Percentiles rank a stretch among this genome's conserved stretches.
These are phyloP conservation scores for Diabrotica virgifera DNA, from an alignment of 1,140 invertebrate genomes.

Conservation along the genomic window DNA sequence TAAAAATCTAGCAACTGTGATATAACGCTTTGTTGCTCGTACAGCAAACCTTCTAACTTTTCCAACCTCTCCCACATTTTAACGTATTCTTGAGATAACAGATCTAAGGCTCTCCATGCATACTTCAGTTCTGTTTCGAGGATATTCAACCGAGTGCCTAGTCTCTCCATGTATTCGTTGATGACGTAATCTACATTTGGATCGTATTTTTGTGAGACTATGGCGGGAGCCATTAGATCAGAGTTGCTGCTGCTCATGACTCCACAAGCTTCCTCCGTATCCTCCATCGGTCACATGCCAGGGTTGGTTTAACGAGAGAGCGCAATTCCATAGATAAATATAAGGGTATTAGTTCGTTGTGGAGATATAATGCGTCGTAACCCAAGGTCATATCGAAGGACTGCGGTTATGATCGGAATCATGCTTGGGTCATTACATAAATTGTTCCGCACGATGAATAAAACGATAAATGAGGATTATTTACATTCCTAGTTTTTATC, in stretches of 20 bases:
- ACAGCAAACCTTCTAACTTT: slow-evolving; percentile 83
- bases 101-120: slow-evolving; percentile 86
- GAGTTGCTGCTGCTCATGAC: slow-evolving; percentile 29
- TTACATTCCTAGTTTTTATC: too few relatives aligned
- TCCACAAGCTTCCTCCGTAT: slow-evolving; percentile 11
- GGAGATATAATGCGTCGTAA: background rate
- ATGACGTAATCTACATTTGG: slow-evolving; percentile 66
- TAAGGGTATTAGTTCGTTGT: background rate
- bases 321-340: background rate
- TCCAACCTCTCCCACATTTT: slow-evolving; percentile 92
- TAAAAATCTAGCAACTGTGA: slow-evolving; percentile 82
- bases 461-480: background rate
- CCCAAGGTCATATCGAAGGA: background rate
- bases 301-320: background rate
- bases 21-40: slow-evolving; percentile 89
- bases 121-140: slow-evolving; percentile 87
- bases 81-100: slow-evolving; percentile 87
- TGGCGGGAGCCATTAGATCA: slow-evolving; percentile 41
- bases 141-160: slow-evolving; percentile 79
- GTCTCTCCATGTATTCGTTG: slow-evolving; percentile 84
- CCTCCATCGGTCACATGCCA: slow-evolving; percentile 7
- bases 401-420: background rate
- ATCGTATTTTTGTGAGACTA: slow-evolving; percentile 41
- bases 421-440: background rate
- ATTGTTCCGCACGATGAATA: background rate